Evolutionary conservation across 2,113 vertebrate species (phyloP).

Genomic region (Brachyhypopomus occidentalis): DNA sequence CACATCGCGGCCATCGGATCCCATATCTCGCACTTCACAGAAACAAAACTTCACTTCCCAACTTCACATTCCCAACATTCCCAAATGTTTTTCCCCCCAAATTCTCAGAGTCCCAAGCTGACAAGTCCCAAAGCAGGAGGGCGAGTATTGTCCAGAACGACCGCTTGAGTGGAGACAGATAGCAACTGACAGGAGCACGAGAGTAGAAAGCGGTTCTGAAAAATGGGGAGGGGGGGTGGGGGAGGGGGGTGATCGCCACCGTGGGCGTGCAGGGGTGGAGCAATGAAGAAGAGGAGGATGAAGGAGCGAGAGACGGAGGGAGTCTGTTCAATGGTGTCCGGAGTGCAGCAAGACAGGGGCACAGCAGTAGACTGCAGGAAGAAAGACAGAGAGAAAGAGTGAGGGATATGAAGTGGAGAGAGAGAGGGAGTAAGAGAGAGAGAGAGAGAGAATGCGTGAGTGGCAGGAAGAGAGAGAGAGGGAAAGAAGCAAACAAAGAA

Average conservation of each 20-base stretch:
- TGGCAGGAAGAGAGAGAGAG: not conserved
- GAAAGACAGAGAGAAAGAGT: conserved; percentile 55
- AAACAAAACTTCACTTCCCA: not conserved
- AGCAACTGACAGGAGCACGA: conserved; percentile 29
- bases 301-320: conserved; percentile 40
- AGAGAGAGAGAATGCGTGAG: not conserved
- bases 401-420: conserved; percentile 54
- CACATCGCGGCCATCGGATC: not conserved
- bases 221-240: not conserved
- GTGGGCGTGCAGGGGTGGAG: not conserved
- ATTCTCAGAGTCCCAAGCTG: no score
- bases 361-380: conserved; percentile 91
- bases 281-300: conserved; percentile 22
- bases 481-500: no score
- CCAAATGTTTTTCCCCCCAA: no score
- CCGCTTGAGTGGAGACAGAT: not conserved
- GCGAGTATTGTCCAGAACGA: not conserved
- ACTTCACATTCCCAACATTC: no score
- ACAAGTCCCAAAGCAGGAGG: no score
- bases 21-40: not conserved
- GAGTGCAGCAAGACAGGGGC: conserved; percentile 85
- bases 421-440: not conserved
- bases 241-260: not conserved
- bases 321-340: conserved; percentile 76
- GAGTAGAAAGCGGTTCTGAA: conserved; percentile 28